Conservation (phyloP, 2,113 vertebrate species). For the Numida meleagris region DNA sequence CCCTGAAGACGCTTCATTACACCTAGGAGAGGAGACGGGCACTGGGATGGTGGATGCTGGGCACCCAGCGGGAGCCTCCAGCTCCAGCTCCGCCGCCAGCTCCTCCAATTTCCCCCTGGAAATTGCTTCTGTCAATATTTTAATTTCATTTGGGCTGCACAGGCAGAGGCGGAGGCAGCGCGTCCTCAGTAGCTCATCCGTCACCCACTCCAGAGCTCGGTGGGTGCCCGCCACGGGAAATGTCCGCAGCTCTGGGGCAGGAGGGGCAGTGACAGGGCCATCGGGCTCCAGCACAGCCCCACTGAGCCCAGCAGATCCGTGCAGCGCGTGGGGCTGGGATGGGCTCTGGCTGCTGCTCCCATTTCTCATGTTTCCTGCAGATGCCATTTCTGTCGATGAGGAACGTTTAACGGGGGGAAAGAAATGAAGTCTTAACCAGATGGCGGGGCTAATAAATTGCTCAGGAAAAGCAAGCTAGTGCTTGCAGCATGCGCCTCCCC, state of each 20-base stretch:
- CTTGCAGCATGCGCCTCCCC: background rate
- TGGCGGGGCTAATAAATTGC: slow-evolving; percentile 2
- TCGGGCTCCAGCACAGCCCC: background rate
- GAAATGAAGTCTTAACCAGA: background rate
- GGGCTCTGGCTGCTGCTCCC: background rate
- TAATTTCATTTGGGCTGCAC: slow-evolving; percentile 30
- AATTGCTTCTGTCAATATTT: slow-evolving; percentile 52
- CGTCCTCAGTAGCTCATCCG: background rate
- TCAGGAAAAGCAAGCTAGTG: background rate
- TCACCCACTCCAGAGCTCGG: background rate
- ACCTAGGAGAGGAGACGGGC: background rate
- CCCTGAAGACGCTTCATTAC: background rate
- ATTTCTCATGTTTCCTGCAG: background rate
- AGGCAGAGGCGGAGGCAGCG: background rate
- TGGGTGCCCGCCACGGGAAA: accelerated
- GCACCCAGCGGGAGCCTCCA: accelerated
- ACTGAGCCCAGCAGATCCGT: background rate
- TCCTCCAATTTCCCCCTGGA: slow-evolving; percentile 13
- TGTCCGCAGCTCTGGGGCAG: background rate
- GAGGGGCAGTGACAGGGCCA: accelerated
- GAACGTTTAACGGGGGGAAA: background rate
- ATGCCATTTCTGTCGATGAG: background rate
- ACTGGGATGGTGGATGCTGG: accelerated
- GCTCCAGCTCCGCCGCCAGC: accelerated
- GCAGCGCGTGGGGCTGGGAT: accelerated